These are phyloP conservation scores for Caracal caracal DNA, from an alignment of 2,113 vertebrate species.

Conservation along the genomic window DNA sequence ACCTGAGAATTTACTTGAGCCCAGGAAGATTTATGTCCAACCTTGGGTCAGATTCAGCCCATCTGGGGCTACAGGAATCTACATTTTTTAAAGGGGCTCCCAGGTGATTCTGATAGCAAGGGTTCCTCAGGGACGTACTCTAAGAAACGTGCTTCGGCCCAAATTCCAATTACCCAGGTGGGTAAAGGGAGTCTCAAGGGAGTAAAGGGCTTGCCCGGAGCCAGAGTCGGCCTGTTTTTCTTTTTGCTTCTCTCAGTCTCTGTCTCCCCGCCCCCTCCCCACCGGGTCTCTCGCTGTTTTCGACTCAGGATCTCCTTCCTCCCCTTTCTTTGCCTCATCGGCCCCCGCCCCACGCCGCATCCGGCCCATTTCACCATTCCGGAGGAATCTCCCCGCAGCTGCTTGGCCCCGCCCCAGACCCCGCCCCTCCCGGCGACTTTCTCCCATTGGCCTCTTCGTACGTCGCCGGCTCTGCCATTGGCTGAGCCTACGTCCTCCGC, in stretches of 20 bases:
- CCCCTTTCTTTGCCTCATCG: background rate
- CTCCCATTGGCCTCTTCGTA: constrained; percentile 78
- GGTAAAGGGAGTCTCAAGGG: background rate
- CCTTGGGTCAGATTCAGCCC: background rate
- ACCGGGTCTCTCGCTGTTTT: background rate
- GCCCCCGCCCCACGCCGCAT: background rate
- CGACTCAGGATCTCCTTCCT: constrained; percentile 10
- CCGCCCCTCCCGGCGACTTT: fast-evolving
- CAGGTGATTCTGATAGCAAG: background rate
- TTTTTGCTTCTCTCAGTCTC: background rate
- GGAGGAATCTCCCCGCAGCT: background rate
- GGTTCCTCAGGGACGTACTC: background rate
- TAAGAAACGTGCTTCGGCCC: background rate
- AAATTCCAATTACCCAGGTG: background rate
- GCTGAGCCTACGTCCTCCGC: fast-evolving
- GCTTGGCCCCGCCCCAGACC: background rate
- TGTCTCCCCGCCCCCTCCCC: background rate
- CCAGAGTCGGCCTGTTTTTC: background rate
- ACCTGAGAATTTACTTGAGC: background rate
- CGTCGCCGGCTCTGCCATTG: constrained; percentile 71
- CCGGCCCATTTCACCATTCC: background rate
- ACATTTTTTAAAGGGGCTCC: background rate
- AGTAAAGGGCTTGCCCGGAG: background rate
- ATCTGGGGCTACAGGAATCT: background rate
- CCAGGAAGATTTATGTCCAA: background rate